phyloP scores from a whole-genome alignment of 2,888 invertebrate genomes.

The Orthosia gracilis region DNA sequence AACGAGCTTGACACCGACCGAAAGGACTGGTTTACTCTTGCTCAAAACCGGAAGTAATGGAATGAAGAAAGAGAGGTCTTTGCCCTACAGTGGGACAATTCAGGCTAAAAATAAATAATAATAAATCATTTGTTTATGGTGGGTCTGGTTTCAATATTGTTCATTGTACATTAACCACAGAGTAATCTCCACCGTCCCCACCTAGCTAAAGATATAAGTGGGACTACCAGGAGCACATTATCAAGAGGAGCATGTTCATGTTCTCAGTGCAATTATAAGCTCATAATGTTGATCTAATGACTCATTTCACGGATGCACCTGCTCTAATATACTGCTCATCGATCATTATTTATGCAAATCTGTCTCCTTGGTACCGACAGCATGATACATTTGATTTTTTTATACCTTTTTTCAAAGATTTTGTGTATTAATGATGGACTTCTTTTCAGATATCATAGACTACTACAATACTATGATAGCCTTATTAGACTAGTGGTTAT shows the following conservation, averaged over 20 bases:
- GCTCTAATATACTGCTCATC: slow-evolving; percentile 68
- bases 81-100: too few species aligned
- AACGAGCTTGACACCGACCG: too few species aligned
- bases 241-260: slow-evolving; percentile 43
- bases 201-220: slow-evolving; percentile 18
- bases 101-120: too few species aligned
- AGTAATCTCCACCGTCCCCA: slow-evolving; percentile 2
- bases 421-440: too few species aligned
- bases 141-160: too few species aligned
- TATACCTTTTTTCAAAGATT: neutral
- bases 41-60: too few species aligned
- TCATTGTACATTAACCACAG: slow-evolving; percentile 20
- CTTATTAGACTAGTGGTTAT: too few species aligned
- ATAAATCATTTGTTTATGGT: too few species aligned
- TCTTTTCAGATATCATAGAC: too few species aligned
- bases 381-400: slow-evolving; percentile 38
- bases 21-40: too few species aligned
- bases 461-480: too few species aligned
- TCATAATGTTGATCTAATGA: slow-evolving; percentile 70
- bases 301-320: slow-evolving; percentile 73
- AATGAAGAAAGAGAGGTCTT: too few species aligned
- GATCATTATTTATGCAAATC: slow-evolving; percentile 72
- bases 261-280: slow-evolving; percentile 57
- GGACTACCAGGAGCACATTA: slow-evolving; percentile 25
- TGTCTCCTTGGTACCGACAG: slow-evolving; percentile 63